Percentiles rank a stretch among this genome's conserved stretches.
Conservation (phyloP, 23 tunicate genomes). For the Halocynthia aurantium region DNA sequence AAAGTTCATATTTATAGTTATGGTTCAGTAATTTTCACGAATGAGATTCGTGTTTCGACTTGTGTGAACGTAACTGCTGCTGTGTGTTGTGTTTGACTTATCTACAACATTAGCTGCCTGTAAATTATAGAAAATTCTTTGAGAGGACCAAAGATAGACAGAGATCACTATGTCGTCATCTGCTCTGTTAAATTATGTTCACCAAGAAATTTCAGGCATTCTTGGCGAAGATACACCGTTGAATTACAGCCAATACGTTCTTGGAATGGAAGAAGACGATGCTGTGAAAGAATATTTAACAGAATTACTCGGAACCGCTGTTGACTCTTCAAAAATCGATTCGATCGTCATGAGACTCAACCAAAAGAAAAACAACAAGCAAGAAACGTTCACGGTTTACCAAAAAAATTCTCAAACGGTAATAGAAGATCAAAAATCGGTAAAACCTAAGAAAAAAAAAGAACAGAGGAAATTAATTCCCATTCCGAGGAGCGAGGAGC, state of each 20-base stretch:
- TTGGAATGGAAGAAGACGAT: background rate
- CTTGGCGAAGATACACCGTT: conserved; percentile 16
- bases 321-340: background rate
- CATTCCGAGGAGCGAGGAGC: background rate
- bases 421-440: conserved; percentile 10
- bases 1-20: too few relatives aligned
- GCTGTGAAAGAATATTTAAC: conserved; percentile 14
- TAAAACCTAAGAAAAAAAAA: conserved; percentile 25
- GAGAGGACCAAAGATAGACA: too few relatives aligned
- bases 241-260: conserved; percentile 20
- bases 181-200: conserved; percentile 4
- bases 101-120: too few relatives aligned
- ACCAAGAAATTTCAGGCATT: background rate
- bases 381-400: conserved; percentile 58
- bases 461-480: conserved; percentile 15
- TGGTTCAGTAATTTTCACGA: too few relatives aligned
- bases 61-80: too few relatives aligned
- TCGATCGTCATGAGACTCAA: background rate
- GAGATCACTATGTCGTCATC: background rate
- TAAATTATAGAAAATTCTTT: too few relatives aligned
- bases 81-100: too few relatives aligned
- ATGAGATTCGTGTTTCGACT: too few relatives aligned
- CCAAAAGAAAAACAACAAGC: background rate
- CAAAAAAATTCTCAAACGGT: conserved; percentile 20
- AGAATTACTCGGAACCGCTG: conserved; percentile 2